Evolutionary conservation across 2,113 vertebrate genomes (phyloP).

Genomic region (Dinomys branickii): DNA sequence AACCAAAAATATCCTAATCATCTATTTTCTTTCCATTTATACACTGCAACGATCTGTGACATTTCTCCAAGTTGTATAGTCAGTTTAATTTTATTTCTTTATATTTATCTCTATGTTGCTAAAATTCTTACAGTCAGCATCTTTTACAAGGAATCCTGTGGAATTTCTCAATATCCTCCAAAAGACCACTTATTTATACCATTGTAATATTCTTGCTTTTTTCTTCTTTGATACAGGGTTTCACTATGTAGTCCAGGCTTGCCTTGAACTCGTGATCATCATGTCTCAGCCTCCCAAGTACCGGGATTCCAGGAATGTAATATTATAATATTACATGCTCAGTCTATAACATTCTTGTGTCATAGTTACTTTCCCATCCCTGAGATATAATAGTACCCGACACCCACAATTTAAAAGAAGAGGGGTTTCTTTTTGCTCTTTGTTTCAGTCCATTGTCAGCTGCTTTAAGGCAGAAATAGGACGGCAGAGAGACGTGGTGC

Average conservation of each 20-base stretch:
- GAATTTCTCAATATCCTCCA: conserved; percentile 2
- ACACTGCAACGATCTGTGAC: not conserved
- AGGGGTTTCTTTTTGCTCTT: not conserved
- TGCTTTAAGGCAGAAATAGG: not conserved
- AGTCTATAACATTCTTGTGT: not conserved
- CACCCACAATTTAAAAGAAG: not conserved
- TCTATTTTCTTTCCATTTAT: not conserved
- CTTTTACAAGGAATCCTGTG: not conserved
- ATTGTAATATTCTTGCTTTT: not conserved
- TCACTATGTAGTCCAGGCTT: not conserved
- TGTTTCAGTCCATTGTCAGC: not conserved
- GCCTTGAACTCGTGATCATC: not conserved
- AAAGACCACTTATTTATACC: not conserved
- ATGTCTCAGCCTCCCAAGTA: not conserved
- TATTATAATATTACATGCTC: not conserved
- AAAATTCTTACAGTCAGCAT: not conserved
- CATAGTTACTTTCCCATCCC: not conserved
- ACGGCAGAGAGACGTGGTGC: not conserved
- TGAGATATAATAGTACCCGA: not conserved
- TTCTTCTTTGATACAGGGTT: not conserved
- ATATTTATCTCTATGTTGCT: not conserved
- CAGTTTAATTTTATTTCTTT: conserved; percentile 17
- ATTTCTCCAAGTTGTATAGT: not conserved
- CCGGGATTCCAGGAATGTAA: not conserved
- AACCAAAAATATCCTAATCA: not conserved